Percentiles rank a stretch among this genome's conserved stretches.
phyloP scores from a whole-genome alignment of 2,113 vertebrate species.

The Ibidorhyncha struthersii region DNA sequence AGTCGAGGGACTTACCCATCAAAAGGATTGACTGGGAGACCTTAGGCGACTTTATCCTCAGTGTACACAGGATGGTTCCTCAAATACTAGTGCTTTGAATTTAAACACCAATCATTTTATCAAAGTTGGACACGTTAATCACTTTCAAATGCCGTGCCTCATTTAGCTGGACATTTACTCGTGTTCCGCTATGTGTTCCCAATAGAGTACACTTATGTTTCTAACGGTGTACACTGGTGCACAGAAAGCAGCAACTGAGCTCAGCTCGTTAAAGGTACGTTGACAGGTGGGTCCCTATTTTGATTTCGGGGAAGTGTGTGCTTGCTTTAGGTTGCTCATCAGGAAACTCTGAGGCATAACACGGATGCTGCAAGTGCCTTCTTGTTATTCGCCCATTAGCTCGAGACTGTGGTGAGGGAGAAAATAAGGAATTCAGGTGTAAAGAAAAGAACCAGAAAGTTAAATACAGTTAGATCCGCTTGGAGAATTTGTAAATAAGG shows the following conservation, averaged over 20 bases:
- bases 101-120: neutral
- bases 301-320: rapidly evolving
- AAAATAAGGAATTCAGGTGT: neutral
- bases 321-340: neutral
- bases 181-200: neutral
- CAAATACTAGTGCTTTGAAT: neutral
- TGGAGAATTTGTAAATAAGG: neutral
- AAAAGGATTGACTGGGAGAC: neutral
- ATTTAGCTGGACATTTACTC: neutral
- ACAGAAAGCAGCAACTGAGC: neutral
- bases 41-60: neutral
- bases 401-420: rapidly evolving
- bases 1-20: neutral
- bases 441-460: neutral
- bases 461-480: neutral
- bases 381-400: rapidly evolving
- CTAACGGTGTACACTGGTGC: neutral
- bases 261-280: neutral
- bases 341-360: neutral
- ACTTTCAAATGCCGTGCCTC: neutral
- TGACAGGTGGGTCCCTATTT: neutral
- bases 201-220: neutral
- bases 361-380: neutral
- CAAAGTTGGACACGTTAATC: neutral
- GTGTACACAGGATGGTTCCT: neutral